Conservation (phyloP, 1,140 invertebrate species). For the Zaprionus gabonicus region DNA sequence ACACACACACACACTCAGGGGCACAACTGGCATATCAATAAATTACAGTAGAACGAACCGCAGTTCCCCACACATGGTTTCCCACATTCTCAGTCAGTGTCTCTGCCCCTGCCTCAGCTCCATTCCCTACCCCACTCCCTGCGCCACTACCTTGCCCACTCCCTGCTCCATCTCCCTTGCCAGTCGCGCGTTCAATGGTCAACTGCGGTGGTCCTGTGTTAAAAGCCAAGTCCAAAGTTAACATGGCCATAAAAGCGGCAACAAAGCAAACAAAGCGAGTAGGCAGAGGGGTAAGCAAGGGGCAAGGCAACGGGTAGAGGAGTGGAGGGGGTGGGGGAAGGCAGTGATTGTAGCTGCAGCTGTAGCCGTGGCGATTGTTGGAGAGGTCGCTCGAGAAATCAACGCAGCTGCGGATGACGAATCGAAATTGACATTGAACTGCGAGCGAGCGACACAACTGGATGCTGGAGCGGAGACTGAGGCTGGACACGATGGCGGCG, state of each 20-base stretch:
- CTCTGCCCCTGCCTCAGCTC: background rate
- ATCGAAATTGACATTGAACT: conserved; percentile 84
- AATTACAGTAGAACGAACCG: conserved; percentile 79
- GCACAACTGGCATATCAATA: conserved; percentile 63
- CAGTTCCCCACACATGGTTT: conserved; percentile 24
- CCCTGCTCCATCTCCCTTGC: background rate
- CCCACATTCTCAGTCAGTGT: background rate
- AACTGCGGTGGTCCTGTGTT: conserved; percentile 66
- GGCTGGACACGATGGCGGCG: conserved; percentile 41
- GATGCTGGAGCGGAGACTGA: conserved; percentile 22
- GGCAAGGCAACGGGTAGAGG: background rate
- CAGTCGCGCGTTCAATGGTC: conserved; percentile 47
- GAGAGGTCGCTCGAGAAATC: conserved; percentile 75
- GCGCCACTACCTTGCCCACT: background rate
- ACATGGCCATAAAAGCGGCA: conserved; percentile 77
- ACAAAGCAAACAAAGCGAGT: conserved; percentile 57
- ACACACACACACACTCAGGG: conserved; percentile 43
- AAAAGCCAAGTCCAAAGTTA: conserved; percentile 82
- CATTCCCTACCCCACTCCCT: background rate
- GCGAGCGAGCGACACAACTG: conserved; percentile 53
- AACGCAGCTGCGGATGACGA: conserved; percentile 83
- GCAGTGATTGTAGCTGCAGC: background rate
- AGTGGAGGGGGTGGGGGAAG: background rate
- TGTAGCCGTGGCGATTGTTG: conserved; percentile 30
- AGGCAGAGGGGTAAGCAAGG: conserved; percentile 10